Percentiles rank a stretch among this genome's conserved stretches.
phyloP scores from a whole-genome alignment of 2,888 invertebrate genomes.

The Conus canariensis region DNA sequence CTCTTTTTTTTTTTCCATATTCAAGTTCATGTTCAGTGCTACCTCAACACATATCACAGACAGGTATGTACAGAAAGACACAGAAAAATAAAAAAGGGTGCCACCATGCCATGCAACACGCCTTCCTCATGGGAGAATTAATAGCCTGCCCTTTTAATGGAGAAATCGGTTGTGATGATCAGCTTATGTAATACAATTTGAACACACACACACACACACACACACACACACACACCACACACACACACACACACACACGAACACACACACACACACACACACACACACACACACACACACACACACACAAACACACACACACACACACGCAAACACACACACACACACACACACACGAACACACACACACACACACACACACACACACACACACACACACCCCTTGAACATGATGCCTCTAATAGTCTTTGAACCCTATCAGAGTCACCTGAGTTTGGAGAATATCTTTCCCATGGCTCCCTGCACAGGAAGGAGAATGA shows the following conservation, averaged over 20 bases:
- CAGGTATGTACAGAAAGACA: too few species aligned
- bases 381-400: neutral
- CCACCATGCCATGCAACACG: too few species aligned
- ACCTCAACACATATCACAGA: too few species aligned
- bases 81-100: too few species aligned
- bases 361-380: neutral
- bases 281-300: neutral
- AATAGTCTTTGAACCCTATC: neutral
- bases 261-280: neutral
- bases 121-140: too few species aligned
- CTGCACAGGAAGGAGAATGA: slow-evolving; percentile 91
- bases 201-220: neutral
- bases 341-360: neutral
- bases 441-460: slow-evolving; percentile 73
- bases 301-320: slow-evolving; percentile 2
- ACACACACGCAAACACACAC: neutral
- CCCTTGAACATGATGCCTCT: neutral
- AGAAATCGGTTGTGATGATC: too few species aligned
- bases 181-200: too few species aligned
- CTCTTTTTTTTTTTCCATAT: too few species aligned
- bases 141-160: too few species aligned
- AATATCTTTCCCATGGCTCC: slow-evolving; percentile 81
- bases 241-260: neutral
- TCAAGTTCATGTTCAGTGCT: too few species aligned
- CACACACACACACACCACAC: neutral